These are phyloP conservation scores for Alloscopus bannaensis DNA, from an alignment of 2,888 invertebrate genomes.

Conservation along the genomic window DNA sequence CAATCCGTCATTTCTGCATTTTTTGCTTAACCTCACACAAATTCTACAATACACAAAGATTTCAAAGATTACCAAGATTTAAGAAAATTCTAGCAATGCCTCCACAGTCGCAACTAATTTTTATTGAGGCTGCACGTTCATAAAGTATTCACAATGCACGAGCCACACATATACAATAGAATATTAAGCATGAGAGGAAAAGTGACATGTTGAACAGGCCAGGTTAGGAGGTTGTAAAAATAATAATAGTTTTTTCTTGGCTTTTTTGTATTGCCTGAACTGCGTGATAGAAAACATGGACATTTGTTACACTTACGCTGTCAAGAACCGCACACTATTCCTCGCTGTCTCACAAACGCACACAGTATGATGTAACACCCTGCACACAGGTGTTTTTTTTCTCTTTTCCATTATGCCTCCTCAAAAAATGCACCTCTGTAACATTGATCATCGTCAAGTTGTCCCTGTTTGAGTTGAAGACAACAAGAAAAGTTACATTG, in stretches of 20 bases:
- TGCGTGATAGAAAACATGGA: conserved; percentile 56
- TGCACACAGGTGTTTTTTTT: neutral
- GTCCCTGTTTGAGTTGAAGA: conserved; percentile 22
- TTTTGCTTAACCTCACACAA: conserved; percentile 7
- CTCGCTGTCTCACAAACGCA: conserved; percentile 18
- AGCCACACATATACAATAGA: conserved; percentile 20
- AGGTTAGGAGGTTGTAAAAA: conserved; percentile 55
- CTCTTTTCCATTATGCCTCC: neutral
- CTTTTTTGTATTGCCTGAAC: conserved; percentile 44
- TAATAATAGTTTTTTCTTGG: conserved; percentile 44
- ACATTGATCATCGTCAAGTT: neutral
- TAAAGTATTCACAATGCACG: conserved; percentile 38
- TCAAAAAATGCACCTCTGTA: neutral
- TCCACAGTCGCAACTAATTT: conserved; percentile 24
- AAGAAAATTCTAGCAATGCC: conserved; percentile 12
- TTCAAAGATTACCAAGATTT: conserved; percentile 43
- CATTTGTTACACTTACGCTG: conserved; percentile 58
- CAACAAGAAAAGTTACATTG: conserved; percentile 1
- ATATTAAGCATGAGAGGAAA: conserved; percentile 48
- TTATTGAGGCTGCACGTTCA: conserved; percentile 42
- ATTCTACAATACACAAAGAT: conserved; percentile 15
- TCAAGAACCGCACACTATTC: conserved; percentile 52
- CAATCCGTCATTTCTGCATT: conserved; percentile 2
- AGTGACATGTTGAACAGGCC: conserved; percentile 55
- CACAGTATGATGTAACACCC: neutral